These are phyloP conservation scores for Anaspis maculata DNA, from an alignment of 2,888 invertebrate genomes.

Conservation along the genomic window DNA sequence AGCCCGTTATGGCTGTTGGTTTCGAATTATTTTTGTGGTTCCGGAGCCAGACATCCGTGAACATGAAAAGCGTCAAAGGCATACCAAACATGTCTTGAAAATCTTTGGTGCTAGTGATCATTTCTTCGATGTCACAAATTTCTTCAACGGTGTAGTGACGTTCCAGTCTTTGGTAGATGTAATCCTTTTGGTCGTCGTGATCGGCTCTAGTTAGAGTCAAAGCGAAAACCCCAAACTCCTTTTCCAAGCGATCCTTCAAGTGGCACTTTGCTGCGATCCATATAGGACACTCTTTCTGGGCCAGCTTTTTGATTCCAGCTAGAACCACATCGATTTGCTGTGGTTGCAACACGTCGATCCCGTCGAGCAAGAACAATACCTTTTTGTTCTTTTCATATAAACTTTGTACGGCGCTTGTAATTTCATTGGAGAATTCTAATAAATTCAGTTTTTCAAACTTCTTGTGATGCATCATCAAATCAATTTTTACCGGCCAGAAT, in stretches of 20 bases:
- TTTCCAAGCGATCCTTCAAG: neutral
- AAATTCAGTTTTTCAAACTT: neutral
- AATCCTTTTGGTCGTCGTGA: neutral
- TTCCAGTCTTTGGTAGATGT: neutral
- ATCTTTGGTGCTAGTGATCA: neutral
- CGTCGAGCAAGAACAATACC: neutral
- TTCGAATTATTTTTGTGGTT: too few relatives aligned
- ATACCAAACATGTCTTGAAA: neutral
- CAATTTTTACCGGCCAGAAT: neutral
- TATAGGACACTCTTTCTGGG: neutral
- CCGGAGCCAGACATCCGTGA: too few relatives aligned
- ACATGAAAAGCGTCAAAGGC: constrained; percentile 1
- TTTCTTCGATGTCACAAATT: too few relatives aligned
- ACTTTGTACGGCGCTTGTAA: neutral
- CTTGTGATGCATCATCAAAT: neutral
- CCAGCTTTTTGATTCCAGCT: neutral
- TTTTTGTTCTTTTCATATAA: neutral
- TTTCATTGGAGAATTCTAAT: neutral
- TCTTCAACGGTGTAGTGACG: neutral
- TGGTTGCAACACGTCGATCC: neutral
- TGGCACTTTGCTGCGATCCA: constrained; percentile 1
- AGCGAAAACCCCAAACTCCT: neutral
- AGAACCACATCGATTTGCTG: neutral
- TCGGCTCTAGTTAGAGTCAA: neutral
- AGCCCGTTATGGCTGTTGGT: too few relatives aligned